phyloP scores from a whole-genome alignment of 1,140 invertebrate species.

The Bombus confusus region DNA sequence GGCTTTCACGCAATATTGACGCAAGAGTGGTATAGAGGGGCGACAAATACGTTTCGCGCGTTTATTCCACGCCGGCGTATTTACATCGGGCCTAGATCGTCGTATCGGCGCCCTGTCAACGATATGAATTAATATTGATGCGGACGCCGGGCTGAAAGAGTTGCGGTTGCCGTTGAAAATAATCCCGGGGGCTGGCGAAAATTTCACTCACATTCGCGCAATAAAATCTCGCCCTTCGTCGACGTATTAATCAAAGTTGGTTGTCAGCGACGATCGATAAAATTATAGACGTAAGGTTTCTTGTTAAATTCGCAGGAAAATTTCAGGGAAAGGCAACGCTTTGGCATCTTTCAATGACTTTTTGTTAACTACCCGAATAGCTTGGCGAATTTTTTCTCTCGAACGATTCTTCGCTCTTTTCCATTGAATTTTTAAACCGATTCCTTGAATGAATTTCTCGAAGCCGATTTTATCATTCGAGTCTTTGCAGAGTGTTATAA shows the following conservation, averaged over 20 bases:
- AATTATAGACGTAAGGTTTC: neutral
- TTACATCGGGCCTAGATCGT: slow-evolving; percentile 11
- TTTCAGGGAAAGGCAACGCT: no score
- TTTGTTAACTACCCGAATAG: no score
- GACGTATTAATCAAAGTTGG: slow-evolving; percentile 5
- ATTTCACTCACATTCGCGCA: neutral
- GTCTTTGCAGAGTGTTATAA: no score
- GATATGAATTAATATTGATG: slow-evolving; percentile 47
- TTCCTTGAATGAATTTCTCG: no score
- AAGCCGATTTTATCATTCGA: no score
- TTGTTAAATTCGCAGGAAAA: neutral
- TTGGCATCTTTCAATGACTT: no score
- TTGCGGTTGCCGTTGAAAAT: slow-evolving; percentile 28
- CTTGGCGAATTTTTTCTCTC: neutral
- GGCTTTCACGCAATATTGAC: slow-evolving; percentile 30
- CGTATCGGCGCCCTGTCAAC: slow-evolving; percentile 22
- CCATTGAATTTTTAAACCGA: no score
- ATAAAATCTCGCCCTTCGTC: neutral
- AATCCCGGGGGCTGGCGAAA: slow-evolving; percentile 11
- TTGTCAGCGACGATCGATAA: neutral
- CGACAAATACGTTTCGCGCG: slow-evolving; percentile 25
- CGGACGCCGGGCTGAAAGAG: neutral
- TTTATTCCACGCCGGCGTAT: slow-evolving; percentile 23
- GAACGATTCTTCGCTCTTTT: no score
- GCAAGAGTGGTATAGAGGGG: neutral